Percentiles rank a stretch among this genome's conserved stretches.
phyloP scores from a whole-genome alignment of 2,797 vertebrate genomes.

The Spea hammondii region DNA sequence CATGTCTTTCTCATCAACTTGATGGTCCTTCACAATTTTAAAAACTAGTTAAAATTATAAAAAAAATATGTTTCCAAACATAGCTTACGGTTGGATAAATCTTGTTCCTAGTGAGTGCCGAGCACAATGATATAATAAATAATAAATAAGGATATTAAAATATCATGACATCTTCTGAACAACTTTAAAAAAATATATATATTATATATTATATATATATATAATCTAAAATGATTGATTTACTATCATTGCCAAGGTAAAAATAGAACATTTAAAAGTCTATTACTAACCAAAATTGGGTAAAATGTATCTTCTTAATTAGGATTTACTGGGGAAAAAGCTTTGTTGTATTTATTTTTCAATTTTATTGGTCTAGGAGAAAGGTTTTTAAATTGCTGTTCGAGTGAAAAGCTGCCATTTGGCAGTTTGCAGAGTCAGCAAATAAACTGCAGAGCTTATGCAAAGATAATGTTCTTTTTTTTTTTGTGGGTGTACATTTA shows the following conservation, averaged over 20 bases:
- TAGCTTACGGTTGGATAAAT: too few relatives aligned
- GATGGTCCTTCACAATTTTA: too few relatives aligned
- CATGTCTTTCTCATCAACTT: too few relatives aligned
- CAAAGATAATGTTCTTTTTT: constrained; percentile 19
- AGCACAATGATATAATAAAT: too few relatives aligned
- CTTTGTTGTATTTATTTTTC: not conserved
- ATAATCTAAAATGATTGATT: not conserved
- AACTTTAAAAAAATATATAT: too few relatives aligned
- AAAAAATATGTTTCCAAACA: too few relatives aligned
- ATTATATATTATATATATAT: too few relatives aligned
- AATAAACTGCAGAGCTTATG: constrained; percentile 14
- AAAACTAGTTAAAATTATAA: too few relatives aligned
- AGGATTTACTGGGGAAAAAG: not conserved
- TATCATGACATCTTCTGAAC: too few relatives aligned
- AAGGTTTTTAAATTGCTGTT: constrained; percentile 20
- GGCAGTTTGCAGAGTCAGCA: constrained; percentile 26
- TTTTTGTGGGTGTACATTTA: constrained; percentile 3
- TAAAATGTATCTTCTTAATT: constrained; percentile 15
- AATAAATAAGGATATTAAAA: too few relatives aligned
- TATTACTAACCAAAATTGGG: constrained; percentile 11
- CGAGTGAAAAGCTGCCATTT: constrained; percentile 5
- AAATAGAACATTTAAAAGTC: not conserved
- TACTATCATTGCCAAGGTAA: not conserved
- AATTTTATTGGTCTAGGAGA: constrained; percentile 14
- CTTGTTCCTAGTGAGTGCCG: too few relatives aligned